Base-by-base conservation (phyloP, 2,797 vertebrate species). In the Brachyalestes nurse region DNA sequence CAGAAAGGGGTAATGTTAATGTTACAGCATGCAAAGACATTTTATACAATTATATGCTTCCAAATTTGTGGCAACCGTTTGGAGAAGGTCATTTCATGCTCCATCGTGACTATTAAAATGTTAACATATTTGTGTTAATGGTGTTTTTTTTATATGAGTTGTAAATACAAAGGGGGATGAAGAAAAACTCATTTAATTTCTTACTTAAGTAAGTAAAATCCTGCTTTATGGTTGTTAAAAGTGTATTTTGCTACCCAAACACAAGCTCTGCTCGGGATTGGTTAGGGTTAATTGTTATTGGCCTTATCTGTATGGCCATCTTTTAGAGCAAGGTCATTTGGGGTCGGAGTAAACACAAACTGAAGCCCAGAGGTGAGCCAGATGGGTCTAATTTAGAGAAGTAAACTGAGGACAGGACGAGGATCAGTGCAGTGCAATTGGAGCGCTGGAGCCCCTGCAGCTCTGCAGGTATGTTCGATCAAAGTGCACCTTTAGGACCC, bases 391-490 rank as follows among this genome's bases (percentile, higher is more conserved):
- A 67, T 67, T 67, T 45, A 67, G 65, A 67, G 65, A 45, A 67
- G 65, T 67, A 45, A 67, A 21, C 38, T 21, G 40, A 67, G 65
- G 65, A 67, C 65, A 40, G 65, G 65, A 3, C n/a, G 65, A 45
- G 65, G 65, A 45, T 45, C 9, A 21, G 65, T 4, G 34, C 17
- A 34, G 12, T 65, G 62, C 34, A 5, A 23, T 6, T 62, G 62
- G 17, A 34, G 6, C 65, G 40, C 65, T n/a, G 25, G 38, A 65
- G 62, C 62, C 16, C 6, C 65, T 45, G 65, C 19, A 67, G 40
- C 65, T 67, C 65, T 45, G 65, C 65, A 67, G 65, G 65, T 67
- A 67, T 14, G n/a, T 45, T 67, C 38, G 65, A 67, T 67, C 65
- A 67, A 67, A 67, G 65, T n/a, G 40, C 65, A 67, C 65, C 65